phyloP scores from a whole-genome alignment of 1,140 invertebrate genomes.

The Zaprionus camerounensis region DNA sequence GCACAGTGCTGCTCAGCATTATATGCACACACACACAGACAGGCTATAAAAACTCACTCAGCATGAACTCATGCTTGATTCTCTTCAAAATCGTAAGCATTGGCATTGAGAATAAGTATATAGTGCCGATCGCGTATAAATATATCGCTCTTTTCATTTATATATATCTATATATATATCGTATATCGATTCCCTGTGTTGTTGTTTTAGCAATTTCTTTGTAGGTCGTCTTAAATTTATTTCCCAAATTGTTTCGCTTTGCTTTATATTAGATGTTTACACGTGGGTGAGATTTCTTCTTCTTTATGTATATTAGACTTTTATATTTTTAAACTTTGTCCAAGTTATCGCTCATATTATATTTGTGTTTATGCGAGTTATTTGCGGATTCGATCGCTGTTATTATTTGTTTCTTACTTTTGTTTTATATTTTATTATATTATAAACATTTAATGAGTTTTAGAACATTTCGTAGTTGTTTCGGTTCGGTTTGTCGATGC shows the following conservation, averaged over 20 bases:
- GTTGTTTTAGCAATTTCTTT: not conserved
- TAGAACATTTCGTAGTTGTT: not conserved
- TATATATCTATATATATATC: not conserved
- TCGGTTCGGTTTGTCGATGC: conserved; percentile 33
- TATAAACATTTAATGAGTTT: not conserved
- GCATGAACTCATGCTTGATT: conserved; percentile 70
- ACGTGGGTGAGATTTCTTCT: not conserved
- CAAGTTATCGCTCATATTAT: not conserved
- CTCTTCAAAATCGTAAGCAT: conserved; percentile 62
- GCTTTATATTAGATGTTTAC: not conserved
- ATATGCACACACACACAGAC: conserved; percentile 21
- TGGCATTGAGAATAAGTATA: conserved; percentile 31
- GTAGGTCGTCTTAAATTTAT: not conserved
- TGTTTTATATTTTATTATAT: not conserved
- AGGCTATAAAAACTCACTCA: conserved; percentile 58
- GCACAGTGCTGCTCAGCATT: conserved; percentile 51
- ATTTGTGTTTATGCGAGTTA: not conserved
- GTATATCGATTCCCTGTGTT: not conserved
- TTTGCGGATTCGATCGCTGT: not conserved
- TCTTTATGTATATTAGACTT: not conserved
- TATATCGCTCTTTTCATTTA: conserved; percentile 4
- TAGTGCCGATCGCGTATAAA: conserved; percentile 3
- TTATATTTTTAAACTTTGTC: not conserved
- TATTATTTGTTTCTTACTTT: not conserved
- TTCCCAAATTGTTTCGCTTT: not conserved